These are phyloP conservation scores for Pygoscelis adeliae DNA, from an alignment of 2,113 vertebrate species.

Conservation along the genomic window DNA sequence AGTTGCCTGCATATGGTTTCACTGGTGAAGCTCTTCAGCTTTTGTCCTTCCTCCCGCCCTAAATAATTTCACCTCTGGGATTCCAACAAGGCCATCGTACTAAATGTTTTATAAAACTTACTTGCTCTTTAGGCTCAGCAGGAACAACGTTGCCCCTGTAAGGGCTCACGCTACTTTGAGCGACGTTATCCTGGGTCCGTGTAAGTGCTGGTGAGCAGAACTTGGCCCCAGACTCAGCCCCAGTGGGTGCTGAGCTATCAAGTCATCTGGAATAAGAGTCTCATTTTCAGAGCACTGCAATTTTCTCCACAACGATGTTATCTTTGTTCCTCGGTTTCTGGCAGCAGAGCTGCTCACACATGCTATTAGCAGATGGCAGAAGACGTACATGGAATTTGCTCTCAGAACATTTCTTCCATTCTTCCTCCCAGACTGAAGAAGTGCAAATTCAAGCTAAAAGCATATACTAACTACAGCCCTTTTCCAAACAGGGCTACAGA, in stretches of 20 bases:
- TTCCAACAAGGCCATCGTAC: background rate
- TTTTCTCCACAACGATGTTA: conserved; percentile 51
- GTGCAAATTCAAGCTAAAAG: conserved; percentile 21
- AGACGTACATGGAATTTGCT: conserved; percentile 65
- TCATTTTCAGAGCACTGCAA: background rate
- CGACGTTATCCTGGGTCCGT: background rate
- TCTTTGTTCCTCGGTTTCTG: conserved; percentile 72
- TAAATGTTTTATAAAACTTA: background rate
- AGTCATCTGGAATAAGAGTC: background rate
- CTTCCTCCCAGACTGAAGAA: conserved; percentile 26
- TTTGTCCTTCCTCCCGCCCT: background rate
- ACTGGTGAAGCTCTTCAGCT: background rate
- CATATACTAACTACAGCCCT: background rate
- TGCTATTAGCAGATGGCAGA: conserved; percentile 73
- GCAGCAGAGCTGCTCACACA: conserved; percentile 64
- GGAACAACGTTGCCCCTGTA: background rate
- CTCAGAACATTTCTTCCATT: conserved; percentile 66
- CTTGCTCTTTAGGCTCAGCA: background rate
- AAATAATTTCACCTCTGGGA: background rate
- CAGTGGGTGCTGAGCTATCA: background rate
- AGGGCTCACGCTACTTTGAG: background rate
- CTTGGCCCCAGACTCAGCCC: background rate
- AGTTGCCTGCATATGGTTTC: background rate
- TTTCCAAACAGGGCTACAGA: background rate
- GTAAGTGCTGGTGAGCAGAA: background rate